Evolutionary conservation across 2,888 invertebrate genomes (phyloP).

Genomic region (Anodontia alba): DNA sequence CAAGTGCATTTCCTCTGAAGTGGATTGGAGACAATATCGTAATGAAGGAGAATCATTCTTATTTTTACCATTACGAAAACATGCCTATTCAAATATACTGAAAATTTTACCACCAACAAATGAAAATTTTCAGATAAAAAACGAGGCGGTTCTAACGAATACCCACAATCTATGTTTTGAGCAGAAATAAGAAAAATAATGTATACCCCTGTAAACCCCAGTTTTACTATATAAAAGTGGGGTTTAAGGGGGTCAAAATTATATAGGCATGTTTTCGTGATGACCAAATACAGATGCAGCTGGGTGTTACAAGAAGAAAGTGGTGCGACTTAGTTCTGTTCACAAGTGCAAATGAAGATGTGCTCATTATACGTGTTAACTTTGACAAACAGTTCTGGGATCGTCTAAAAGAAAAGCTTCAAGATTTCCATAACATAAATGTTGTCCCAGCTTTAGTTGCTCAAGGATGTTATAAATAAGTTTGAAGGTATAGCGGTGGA

Average conservation of each 20-base stretch:
- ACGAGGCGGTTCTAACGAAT: too few species aligned
- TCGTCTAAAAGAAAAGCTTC: background rate
- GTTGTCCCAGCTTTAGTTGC: slow-evolving; percentile 28
- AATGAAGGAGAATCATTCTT: slow-evolving; percentile 19
- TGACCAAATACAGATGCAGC: slow-evolving; percentile 31
- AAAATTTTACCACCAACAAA: too few species aligned
- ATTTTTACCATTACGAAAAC: too few species aligned
- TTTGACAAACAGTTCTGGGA: slow-evolving; percentile 18
- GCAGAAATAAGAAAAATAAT: too few species aligned
- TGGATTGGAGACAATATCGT: background rate
- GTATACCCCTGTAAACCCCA: too few species aligned
- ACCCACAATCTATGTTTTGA: too few species aligned
- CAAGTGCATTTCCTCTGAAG: background rate
- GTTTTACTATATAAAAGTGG: too few species aligned
- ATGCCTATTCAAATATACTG: too few species aligned
- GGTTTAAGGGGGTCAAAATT: too few species aligned
- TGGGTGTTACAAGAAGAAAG: slow-evolving; percentile 11
- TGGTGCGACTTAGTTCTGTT: slow-evolving; percentile 34
- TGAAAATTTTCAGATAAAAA: too few species aligned
- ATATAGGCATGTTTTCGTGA: too few species aligned
- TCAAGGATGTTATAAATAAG: slow-evolving; percentile 12
- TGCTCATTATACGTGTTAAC: background rate
- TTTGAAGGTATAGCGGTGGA: background rate
- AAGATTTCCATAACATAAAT: slow-evolving; percentile 8
- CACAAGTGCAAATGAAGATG: background rate